Evolutionary conservation across 2,113 vertebrate genomes (phyloP), one percentile per base, ranked within the genome.

Genomic region (Pteruthius melanotis): DNA sequence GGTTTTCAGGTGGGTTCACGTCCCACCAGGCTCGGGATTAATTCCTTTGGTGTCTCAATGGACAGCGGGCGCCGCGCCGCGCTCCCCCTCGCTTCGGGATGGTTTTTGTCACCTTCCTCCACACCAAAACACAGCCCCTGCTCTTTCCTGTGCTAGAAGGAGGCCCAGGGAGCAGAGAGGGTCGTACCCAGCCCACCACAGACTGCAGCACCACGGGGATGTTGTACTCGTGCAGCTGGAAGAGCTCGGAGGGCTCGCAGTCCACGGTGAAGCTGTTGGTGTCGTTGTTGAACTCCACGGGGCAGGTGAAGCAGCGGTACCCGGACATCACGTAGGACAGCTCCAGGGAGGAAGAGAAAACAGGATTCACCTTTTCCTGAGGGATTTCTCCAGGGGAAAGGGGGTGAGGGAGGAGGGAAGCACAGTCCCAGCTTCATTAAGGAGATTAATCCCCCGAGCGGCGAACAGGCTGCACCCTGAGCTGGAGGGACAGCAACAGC

Each of bases 261-360:
- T 99, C 99, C 98, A 99, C 99, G 0, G 98, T 98, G 98, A 99
- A 99, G 81, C 99, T 98, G 98, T 99, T 99, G 97, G 99, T 98
- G 96, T 99, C 99, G 0, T 98, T 99, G 98, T 99, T 99, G 98
- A 99, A 99, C 96, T 99, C 99, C 97, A 99, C 99, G 0, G 99
- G 99, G 90, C 99, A 99, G 30, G 99, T 99, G n/a, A 99, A 99
- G 98, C 98, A 99, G 60, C 98, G 98, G 92, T 98, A 99, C n/a
- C 99, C 99, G 0, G 99, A 97, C 99, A 99, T 99, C 96, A 99
- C 98, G 0, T 99, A 99, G 65, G 99, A 99, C 15, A 99, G 98
- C 99, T 99, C 75, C 54, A 52, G 26, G 26, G 69, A 39, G 23
- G 22, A 47, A 14, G 21, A 69, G 45, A 40, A 42, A 66, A 21